Base-by-base conservation (phyloP, 1,140 invertebrate species). In the Chymomyza costata region DNA sequence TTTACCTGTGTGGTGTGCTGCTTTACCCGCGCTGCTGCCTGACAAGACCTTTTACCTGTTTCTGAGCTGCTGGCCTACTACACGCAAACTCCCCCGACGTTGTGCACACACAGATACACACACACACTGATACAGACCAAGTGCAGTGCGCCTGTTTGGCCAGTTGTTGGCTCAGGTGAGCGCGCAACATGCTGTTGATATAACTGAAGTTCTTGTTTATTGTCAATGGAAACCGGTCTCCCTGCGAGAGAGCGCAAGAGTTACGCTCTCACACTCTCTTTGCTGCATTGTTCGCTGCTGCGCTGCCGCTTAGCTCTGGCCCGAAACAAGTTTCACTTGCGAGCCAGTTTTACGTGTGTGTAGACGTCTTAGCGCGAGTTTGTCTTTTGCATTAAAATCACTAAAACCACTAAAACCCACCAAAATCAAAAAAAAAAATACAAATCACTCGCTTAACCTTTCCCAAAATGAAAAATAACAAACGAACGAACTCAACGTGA, bases 241-340 rank as follows among this genome's bases (percentile, higher is more conserved):
- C 10, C 18, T 14, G 38, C 11, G 13, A 25, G 21, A 8, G 21
- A 25, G 21, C 3, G 21, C 21, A 25, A 25, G 21, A 25, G 21
- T 8, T 3, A 25, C 3, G 8, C 3, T 8, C 28, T 35, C 40
- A 43, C 16, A 21, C 16, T 37, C 18, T 43, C 14, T 11, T 19
- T 30, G 19, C n/a, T n/a, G n/a, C n/a, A n/a, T n/a, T n/a, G n/a
- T n/a, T n/a, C n/a, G 21, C 21, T 5, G 8, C 21, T 25, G 8
- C 21, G 21, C 21, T 25, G 3, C 3, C 8, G 8, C 21, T 3
- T 25, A 8, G 55, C 39, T 45, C 54, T 49, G 62, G 62, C 44
- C 44, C 43, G 43, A 76, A 73, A 83, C 80, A 57, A 80, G 80
- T 83, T 83, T 83, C 65, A 82, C 67, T 80, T 74, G 57, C 73